Evolutionary conservation across 2,888 invertebrate species (phyloP), one percentile per base, ranked within the genome.

Genomic region (Pollenia amentaria): DNA sequence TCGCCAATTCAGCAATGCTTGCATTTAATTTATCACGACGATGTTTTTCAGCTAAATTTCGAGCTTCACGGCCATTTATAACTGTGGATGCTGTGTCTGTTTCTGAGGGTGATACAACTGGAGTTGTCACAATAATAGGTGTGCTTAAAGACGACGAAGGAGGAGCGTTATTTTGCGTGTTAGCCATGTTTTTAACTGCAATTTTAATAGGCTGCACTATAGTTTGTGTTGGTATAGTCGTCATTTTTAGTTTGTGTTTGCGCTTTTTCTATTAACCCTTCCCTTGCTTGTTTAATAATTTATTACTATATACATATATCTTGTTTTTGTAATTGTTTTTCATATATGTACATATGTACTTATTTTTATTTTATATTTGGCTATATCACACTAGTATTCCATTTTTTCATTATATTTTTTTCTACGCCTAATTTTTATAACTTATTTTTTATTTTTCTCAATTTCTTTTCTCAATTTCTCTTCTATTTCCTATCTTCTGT

Each of bases 41-140:
- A 93, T 97, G 96, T 93, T 98, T 98, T 93, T 99, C 98, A 9
- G 98, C 98, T 91, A 96, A 95, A 92, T 98, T 98, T 81, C 98
- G 95, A 89, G 96, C 95, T 91, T 97, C 96, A 78, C 98, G 95
- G 85, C 96, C 96, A 91, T 96, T 96, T 65, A 83, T 53, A 42
- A 65, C 42, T 12, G 42, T 42, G 1, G 60, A 69, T 10, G 80
- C 7, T 11, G 21, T 44, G 12, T 51, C 77, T 11, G 51, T 42
- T 44, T 76, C 85, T 12, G 69, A 57, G 16, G 70, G 60, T 12
- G 84, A 77, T 3, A 42, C 16, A 55, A 14, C 10, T 21, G 62
- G 55, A 14, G 12, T 60, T 40, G 64, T 11, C 3, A 51, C 16
- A n/a, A 21, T 14, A 6, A 60, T 38, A 4, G 73, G 48, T 53